These are phyloP conservation scores for Formica selysi DNA, from an alignment of 1,140 invertebrate species.

Conservation along the genomic window DNA sequence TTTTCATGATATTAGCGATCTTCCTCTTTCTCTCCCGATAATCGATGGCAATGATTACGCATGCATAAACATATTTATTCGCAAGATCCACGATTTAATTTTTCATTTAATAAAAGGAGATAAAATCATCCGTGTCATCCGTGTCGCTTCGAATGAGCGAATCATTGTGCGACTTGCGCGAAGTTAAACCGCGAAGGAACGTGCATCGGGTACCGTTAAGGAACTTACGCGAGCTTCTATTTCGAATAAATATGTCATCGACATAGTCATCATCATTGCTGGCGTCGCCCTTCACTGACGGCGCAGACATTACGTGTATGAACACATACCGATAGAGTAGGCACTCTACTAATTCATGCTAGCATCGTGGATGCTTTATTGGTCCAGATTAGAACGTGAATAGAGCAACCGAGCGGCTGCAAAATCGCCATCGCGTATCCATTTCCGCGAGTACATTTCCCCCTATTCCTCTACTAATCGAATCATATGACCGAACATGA, in stretches of 20 bases:
- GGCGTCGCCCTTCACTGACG: slow-evolving; percentile 26
- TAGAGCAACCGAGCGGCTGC: slow-evolving; percentile 59
- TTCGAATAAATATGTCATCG: slow-evolving; percentile 73
- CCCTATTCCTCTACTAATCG: slow-evolving; percentile 42
- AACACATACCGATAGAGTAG: slow-evolving; percentile 16
- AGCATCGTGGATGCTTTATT: slow-evolving; percentile 74
- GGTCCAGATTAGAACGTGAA: slow-evolving; percentile 78
- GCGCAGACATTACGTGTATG: slow-evolving; percentile 18
- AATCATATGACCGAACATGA: slow-evolving; percentile 63
- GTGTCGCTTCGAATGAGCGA: neutral
- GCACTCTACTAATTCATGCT: slow-evolving; percentile 70
- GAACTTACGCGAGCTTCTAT: slow-evolving; percentile 73
- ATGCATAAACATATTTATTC: neutral
- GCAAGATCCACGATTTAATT: slow-evolving; percentile 2
- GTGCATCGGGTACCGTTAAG: slow-evolving; percentile 54
- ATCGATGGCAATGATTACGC: neutral
- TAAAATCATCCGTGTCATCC: neutral
- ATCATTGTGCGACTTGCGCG: slow-evolving; percentile 39
- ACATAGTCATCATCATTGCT: slow-evolving; percentile 38
- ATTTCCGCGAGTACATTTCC: slow-evolving; percentile 64
- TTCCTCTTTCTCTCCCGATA: neutral
- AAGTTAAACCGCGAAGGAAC: slow-evolving; percentile 38
- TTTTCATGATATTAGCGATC: neutral
- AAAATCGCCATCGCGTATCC: slow-evolving; percentile 63
- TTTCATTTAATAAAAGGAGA: neutral